phyloP scores from a whole-genome alignment of 2,797 vertebrate species.

The Myiothlypis coronata region DNA sequence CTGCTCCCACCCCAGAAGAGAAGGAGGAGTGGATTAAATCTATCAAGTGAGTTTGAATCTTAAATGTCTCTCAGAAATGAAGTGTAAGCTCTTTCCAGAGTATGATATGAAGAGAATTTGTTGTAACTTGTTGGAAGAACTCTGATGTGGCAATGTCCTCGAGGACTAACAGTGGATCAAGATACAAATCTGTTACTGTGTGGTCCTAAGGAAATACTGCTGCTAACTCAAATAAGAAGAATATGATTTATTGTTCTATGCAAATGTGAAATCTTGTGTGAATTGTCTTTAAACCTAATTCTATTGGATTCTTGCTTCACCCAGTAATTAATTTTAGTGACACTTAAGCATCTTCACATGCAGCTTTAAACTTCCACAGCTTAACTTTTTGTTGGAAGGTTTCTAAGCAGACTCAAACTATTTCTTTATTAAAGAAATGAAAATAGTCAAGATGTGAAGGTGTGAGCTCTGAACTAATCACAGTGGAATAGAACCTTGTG shows the following conservation, averaged over 20 bases:
- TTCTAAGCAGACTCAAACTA: neutral
- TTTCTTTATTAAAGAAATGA: neutral
- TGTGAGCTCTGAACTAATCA: neutral
- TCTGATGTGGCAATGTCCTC: neutral
- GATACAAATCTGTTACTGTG: neutral
- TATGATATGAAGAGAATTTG: neutral
- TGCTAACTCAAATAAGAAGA: neutral
- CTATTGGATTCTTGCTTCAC: neutral
- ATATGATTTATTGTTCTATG: neutral
- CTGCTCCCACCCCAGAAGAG: slow-evolving; percentile 92
- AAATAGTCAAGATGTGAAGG: neutral
- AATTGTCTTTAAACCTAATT: neutral
- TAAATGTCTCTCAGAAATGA: neutral
- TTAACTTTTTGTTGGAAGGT: neutral
- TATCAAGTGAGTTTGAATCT: slow-evolving; percentile 85
- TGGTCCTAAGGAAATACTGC: neutral
- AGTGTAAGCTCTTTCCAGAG: neutral
- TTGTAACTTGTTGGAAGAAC: neutral
- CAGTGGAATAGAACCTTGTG: neutral
- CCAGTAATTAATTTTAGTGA: neutral
- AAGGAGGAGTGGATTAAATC: slow-evolving; percentile 99
- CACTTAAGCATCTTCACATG: neutral
- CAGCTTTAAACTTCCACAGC: neutral
- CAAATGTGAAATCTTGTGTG: neutral
- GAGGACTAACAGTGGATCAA: neutral